phyloP scores from a whole-genome alignment of 2,888 invertebrate genomes.

The Lasioglossum morio region DNA sequence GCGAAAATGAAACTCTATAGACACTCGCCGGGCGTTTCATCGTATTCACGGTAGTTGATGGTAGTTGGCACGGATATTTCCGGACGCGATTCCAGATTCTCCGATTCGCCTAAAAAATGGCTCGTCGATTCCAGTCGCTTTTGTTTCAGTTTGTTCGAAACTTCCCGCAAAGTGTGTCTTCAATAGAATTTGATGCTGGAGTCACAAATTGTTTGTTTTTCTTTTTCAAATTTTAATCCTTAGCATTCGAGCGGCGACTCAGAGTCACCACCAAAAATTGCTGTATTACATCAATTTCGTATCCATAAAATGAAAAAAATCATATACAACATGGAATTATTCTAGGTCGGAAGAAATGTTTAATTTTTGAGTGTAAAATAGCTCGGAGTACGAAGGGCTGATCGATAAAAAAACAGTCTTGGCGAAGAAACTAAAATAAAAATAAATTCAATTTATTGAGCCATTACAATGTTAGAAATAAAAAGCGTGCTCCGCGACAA shows the following conservation, averaged over 20 bases:
- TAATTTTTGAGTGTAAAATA: no score
- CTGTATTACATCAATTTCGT: no score
- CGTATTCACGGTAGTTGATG: not conserved
- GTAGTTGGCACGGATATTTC: not conserved
- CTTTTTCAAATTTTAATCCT: no score
- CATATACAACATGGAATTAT: no score
- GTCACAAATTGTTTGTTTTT: not conserved
- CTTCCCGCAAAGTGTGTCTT: not conserved
- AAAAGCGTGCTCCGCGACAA: no score
- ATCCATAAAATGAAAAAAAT: no score
- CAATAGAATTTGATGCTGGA: not conserved
- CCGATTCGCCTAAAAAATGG: not conserved
- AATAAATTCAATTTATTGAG: not conserved
- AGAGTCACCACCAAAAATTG: no score
- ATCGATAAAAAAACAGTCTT: not conserved
- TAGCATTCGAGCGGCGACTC: no score
- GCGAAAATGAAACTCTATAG: constrained; percentile 18
- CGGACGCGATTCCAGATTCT: not conserved
- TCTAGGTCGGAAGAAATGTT: no score
- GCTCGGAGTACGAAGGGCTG: no score
- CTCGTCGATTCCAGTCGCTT: not conserved
- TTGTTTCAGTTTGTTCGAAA: not conserved
- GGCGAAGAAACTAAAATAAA: not conserved
- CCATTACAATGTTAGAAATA: not conserved
- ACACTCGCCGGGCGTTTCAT: not conserved